Evolutionary conservation across 2,113 vertebrate species (phyloP), one percentile per base, ranked within the genome.

Genomic region (Leptocoma aspasia): DNA sequence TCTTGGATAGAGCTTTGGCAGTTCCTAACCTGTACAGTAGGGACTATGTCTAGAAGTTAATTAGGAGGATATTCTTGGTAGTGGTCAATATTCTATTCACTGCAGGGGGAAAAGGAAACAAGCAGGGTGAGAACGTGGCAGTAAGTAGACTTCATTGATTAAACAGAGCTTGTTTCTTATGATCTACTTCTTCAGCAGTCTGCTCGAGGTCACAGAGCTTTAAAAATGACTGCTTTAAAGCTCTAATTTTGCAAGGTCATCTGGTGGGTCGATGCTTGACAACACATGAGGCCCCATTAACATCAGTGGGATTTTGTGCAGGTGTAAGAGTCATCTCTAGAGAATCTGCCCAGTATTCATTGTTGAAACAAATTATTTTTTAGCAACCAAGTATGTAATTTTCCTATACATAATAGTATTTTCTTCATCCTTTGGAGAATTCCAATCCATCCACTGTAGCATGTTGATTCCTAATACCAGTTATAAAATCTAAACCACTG

Each of bases 281-380:
- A 94, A 68, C 56, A 63, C 18, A 66, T n/a, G 79, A 94, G 92
- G 18, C 30, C 24, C 18, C 35, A 45, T 71, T 76, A 75, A 75
- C 42, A 80, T 70, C 79, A 83, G 7, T 3, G 3, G 60, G 68
- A 56, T 83, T 83, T 77, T 81, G 44, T 42, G 44, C 56, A 93
- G 68, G 28, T 94, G 37, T 65, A 78, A 63, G 60, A 60, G 44
- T 11, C 10, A 13, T 54, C 61, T 61, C 56, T 68, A 76, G 64
- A 66, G 52, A 92, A 68, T 79, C 60, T 92, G 28, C 56, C 26
- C 60, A 37, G 10, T 44, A 90, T 59, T 89, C 30, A 60, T 31
- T 78, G 41, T 45, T 86, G 86, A 92, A 96, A 81, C 6, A 57
- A 78, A 88, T 86, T 37, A 66, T 61, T 96, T 90, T 93, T 92